Percentiles rank a stretch among this genome's conserved stretches.
Conservation (phyloP, 2,113 vertebrate species). For the Malaclemys terrapin region DNA sequence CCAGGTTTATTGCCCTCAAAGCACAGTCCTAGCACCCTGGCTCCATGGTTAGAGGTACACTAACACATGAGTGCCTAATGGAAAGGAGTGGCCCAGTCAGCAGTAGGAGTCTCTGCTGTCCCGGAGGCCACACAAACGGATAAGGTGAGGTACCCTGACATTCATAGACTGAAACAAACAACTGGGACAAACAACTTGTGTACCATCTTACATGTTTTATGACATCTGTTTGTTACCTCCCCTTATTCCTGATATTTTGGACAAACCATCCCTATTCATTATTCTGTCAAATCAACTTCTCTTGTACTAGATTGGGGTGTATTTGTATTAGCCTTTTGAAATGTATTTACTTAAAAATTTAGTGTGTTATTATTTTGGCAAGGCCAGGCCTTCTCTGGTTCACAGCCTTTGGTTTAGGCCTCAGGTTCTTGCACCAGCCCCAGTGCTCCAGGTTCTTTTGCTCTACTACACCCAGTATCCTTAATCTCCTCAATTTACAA, state of each 20-base stretch:
- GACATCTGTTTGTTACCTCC: background rate
- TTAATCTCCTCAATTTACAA: background rate
- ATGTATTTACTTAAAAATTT: background rate
- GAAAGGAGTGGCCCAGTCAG: too few species aligned
- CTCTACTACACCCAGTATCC: background rate
- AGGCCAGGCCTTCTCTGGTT: background rate
- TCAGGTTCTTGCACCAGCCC: background rate
- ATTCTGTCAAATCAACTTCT: background rate
- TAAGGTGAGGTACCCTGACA: background rate
- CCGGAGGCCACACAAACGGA: background rate
- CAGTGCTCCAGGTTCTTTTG: background rate
- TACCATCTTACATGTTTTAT: background rate
- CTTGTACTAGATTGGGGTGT: background rate
- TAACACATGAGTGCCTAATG: too few species aligned
- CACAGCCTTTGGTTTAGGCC: background rate
- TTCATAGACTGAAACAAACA: background rate
- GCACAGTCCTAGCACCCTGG: too few species aligned
- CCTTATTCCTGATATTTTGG: background rate
- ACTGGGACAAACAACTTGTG: background rate
- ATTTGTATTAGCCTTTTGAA: background rate
- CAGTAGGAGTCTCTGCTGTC: background rate
- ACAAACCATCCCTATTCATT: background rate
- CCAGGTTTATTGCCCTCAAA: too few species aligned
- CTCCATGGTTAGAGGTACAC: too few species aligned
- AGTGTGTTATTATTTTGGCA: background rate